Percentiles rank a stretch among this genome's conserved stretches.
Conservation (phyloP, 2,888 invertebrate genomes). For the Gandaritis pyraliata region DNA sequence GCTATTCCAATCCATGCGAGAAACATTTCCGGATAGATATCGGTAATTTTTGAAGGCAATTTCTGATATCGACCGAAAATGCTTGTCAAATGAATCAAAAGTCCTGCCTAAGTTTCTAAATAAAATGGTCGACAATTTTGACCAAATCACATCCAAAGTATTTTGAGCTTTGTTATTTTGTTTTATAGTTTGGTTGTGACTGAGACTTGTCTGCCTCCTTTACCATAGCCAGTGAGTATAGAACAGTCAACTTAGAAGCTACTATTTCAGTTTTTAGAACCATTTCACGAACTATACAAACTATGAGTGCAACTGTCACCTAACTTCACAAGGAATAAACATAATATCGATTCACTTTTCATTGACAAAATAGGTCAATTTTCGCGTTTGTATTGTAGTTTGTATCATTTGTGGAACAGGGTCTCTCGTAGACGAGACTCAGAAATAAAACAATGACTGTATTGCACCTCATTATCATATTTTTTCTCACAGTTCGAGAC, state of each 20-base stretch:
- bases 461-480: background rate
- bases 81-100: too few relatives aligned
- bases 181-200: background rate
- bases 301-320: too few relatives aligned
- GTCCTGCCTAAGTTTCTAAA: too few relatives aligned
- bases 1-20: too few relatives aligned
- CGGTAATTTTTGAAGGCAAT: too few relatives aligned
- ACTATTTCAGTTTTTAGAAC: conserved; percentile 1
- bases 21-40: too few relatives aligned
- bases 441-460: conserved; percentile 22
- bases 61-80: too few relatives aligned
- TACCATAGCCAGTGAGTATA: background rate
- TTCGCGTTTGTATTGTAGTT: background rate
- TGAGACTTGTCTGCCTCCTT: background rate
- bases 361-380: too few relatives aligned
- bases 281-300: conserved; percentile 4
- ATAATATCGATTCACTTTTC: too few relatives aligned
- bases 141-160: background rate
- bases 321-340: background rate
- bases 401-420: conserved; percentile 1
- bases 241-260: background rate
- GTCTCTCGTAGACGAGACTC: background rate
- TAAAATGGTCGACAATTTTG: too few relatives aligned
- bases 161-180: background rate
- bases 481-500: conserved; percentile 7